phyloP scores from a whole-genome alignment of 2,797 vertebrate species.

The Catostomus latipinnis region DNA sequence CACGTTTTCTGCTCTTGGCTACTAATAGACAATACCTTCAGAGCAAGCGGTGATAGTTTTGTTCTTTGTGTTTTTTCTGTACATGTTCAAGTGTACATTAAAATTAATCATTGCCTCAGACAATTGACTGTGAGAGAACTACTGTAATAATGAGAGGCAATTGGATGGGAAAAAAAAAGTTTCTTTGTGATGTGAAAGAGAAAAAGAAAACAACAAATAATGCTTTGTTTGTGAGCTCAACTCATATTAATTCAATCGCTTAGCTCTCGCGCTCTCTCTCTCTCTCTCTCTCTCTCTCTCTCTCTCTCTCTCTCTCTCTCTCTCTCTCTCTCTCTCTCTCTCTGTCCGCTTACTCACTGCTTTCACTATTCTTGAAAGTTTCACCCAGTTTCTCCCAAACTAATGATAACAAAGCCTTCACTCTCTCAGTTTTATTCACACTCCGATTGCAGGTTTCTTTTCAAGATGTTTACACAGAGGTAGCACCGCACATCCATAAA shows the following conservation, averaged over 20 bases:
- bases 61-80: constrained; percentile 8
- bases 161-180: not conserved
- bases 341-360: constrained; percentile 17
- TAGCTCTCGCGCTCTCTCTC: not conserved
- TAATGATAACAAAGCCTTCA: constrained; percentile 30
- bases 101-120: constrained; percentile 20
- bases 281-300: not conserved
- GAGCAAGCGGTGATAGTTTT: not conserved
- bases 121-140: not conserved
- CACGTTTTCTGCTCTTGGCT: not conserved
- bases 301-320: not conserved
- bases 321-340: not conserved
- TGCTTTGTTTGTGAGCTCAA: constrained; percentile 23
- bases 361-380: constrained; percentile 28
- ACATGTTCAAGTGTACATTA: constrained; percentile 11
- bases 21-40: constrained; percentile 1
- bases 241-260: constrained; percentile 33
- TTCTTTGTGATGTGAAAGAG: not conserved
- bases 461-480: constrained; percentile 22
- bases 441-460: constrained; percentile 15
- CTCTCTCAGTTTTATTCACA: constrained; percentile 11
- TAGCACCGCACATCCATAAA: constrained; percentile 15
- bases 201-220: constrained; percentile 30
- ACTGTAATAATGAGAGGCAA: not conserved
- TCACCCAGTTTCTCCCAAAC: constrained; percentile 7